phyloP scores from a whole-genome alignment of 2,888 invertebrate species.

The Acronicta leporina region DNA sequence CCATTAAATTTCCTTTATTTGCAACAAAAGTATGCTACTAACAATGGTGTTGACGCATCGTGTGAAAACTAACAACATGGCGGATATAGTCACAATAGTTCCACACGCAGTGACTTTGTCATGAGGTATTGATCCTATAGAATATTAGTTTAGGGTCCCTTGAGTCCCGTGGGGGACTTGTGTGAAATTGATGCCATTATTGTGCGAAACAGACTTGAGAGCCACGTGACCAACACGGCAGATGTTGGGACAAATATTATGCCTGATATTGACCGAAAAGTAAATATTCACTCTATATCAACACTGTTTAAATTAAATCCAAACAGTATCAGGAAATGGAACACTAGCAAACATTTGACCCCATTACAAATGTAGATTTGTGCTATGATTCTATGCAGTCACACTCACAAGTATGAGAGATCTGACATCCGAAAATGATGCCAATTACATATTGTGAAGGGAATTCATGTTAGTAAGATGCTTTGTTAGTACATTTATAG shows the following conservation, averaged over 20 bases:
- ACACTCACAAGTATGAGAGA: neutral
- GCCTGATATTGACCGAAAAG: slow-evolving; percentile 34
- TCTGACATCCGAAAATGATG: slow-evolving; percentile 2
- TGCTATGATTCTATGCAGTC: neutral
- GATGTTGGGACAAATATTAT: slow-evolving; percentile 58
- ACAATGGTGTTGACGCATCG: slow-evolving; percentile 59
- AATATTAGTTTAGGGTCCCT: slow-evolving; percentile 66
- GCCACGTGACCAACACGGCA: slow-evolving; percentile 55
- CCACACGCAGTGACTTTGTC: slow-evolving; percentile 66
- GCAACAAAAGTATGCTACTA: slow-evolving; percentile 41
- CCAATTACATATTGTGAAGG: neutral
- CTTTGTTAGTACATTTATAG: neutral
- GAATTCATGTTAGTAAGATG: neutral
- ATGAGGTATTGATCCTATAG: slow-evolving; percentile 65
- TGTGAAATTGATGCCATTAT: slow-evolving; percentile 81
- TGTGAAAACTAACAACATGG: slow-evolving; percentile 67
- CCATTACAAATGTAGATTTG: slow-evolving; percentile 1
- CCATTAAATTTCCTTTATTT: slow-evolving; percentile 45
- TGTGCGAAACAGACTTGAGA: slow-evolving; percentile 52
- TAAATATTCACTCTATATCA: slow-evolving; percentile 34
- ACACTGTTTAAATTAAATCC: slow-evolving; percentile 37
- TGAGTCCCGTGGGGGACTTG: slow-evolving; percentile 63
- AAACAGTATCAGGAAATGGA: slow-evolving; percentile 35
- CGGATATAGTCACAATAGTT: slow-evolving; percentile 60
- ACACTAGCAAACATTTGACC: slow-evolving; percentile 26